Percentiles rank a stretch among this genome's conserved stretches.
phyloP scores from a whole-genome alignment of 2,113 vertebrate genomes.

The Corythornis madagascariensis region DNA sequence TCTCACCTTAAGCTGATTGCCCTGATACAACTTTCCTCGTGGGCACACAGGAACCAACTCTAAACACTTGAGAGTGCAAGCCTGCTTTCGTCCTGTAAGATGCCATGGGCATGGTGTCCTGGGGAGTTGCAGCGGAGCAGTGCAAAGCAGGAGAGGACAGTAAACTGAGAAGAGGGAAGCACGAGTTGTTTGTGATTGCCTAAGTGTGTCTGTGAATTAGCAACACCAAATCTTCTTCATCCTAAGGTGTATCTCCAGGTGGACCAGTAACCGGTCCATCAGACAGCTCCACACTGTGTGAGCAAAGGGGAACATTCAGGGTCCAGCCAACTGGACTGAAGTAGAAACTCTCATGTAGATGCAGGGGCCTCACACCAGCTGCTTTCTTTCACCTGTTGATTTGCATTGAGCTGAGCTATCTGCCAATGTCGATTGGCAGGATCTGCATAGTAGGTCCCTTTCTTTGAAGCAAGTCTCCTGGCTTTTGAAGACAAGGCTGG shows the following conservation, averaged over 20 bases:
- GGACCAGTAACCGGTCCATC: background rate
- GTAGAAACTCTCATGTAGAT: background rate
- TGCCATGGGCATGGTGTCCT: background rate
- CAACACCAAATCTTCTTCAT: background rate
- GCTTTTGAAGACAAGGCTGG: background rate
- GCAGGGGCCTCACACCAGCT: background rate
- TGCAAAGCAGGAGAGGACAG: background rate
- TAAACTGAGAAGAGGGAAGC: background rate
- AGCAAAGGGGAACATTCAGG: fast-evolving
- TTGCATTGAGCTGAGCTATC: background rate
- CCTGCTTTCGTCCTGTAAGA: background rate
- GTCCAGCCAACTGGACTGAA: background rate
- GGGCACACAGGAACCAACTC: background rate
- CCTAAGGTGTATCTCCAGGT: background rate
- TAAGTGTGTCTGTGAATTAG: background rate
- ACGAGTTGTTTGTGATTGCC: background rate
- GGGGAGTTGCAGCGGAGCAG: background rate
- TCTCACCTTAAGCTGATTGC: background rate
- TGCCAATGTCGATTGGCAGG: background rate
- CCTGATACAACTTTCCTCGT: background rate
- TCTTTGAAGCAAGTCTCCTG: background rate
- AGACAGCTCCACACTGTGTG: fast-evolving
- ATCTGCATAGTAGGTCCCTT: background rate
- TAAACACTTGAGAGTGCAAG: background rate
- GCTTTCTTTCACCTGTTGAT: background rate